phyloP scores from a whole-genome alignment of 2,113 vertebrate species.

The Muscicapa adusta region DNA sequence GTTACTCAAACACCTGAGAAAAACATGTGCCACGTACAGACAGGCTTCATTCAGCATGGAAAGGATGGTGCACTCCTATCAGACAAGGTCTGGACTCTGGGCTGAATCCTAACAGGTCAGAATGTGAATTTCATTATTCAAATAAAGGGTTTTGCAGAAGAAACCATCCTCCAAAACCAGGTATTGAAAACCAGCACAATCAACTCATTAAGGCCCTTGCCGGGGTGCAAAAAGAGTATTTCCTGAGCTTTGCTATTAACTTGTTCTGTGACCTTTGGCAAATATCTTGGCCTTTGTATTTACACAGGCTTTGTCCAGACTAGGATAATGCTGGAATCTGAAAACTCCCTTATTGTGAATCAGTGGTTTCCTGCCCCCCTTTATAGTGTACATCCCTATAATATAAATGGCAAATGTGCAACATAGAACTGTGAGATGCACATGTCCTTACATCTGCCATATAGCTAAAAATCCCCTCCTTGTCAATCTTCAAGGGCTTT shows the following conservation, averaged over 20 bases:
- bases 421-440: neutral
- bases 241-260: neutral
- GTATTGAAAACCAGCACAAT: neutral
- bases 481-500: neutral
- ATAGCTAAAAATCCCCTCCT: neutral
- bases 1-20: neutral
- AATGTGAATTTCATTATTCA: neutral
- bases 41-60: neutral
- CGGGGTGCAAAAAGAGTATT: neutral
- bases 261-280: neutral
- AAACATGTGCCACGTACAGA: accelerated
- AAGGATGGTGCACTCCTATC: neutral
- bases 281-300: neutral
- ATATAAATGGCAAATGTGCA: neutral
- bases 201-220: neutral
- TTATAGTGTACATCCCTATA: accelerated
- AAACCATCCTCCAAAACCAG: neutral
- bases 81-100: neutral
- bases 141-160: neutral
- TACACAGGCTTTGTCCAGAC: neutral
- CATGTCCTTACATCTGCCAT: neutral
- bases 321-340: neutral
- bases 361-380: neutral
- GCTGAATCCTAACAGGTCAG: neutral
- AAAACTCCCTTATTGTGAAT: neutral